A percentile compares a stretch with the other conserved stretches of the same genome.
These are phyloP conservation scores for Microtus montanus DNA, from an alignment of 2,113 vertebrate genomes.

Conservation along the genomic window DNA sequence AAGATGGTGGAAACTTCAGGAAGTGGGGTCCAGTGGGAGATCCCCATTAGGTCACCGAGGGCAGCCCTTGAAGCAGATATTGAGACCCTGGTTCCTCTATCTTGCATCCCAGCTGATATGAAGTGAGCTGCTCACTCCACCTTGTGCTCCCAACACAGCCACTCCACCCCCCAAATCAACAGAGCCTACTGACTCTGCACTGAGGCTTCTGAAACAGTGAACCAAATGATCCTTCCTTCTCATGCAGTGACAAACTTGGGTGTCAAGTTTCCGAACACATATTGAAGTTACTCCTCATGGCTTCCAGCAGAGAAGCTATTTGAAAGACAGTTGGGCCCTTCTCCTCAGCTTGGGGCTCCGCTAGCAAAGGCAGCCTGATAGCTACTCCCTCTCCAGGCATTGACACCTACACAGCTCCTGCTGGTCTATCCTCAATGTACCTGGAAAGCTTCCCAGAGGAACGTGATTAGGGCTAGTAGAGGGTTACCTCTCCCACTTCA, in stretches of 20 bases:
- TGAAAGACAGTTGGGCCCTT: background rate
- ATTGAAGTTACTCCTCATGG: background rate
- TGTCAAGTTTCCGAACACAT: background rate
- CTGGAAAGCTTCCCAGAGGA: background rate
- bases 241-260: background rate
- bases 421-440: background rate
- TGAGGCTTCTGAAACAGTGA: background rate
- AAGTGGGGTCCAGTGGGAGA: background rate
- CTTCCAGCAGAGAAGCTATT: background rate
- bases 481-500: background rate
- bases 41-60: background rate
- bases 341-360: background rate
- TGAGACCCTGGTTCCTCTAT: background rate
- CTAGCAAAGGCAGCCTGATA: background rate
- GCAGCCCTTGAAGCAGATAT: background rate
- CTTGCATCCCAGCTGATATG: background rate
- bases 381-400: background rate
- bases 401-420: background rate
- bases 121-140: background rate
- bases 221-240: background rate
- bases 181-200: background rate
- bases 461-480: background rate
- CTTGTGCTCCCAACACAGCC: background rate
- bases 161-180: background rate
- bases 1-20: background rate